Evolutionary conservation across 2,113 vertebrate species (phyloP), one percentile per base, ranked within the genome.

Genomic region (Apteryx mantelli): DNA sequence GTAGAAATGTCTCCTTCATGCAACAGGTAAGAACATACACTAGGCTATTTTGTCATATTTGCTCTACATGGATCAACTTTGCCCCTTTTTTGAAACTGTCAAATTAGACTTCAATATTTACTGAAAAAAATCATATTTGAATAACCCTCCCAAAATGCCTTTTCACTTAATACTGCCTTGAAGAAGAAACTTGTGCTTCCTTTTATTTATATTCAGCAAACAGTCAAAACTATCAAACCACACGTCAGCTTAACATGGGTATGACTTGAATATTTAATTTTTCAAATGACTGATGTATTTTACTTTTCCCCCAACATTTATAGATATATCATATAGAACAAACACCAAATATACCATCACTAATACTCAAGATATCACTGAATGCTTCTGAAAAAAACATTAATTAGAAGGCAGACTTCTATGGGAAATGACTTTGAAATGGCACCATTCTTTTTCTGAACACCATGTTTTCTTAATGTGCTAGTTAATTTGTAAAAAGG

Each of bases 1-100:
- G 98, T 98, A 98, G 98, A 98, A 99, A 98, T 97, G 98, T 96
- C 96, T 99, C 98, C 98, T 98, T 98, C 98, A 99, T 99, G 98
- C 98, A 99, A 98, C 98, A 98, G 98, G 98, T 97, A 97, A 94
- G 97, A 98, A 98, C 98, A 98, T 98, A 98, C 98, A 97, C 98
- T 98, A 98, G 98, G 97, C 98, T 98, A 98, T 98, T 98, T 97
- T 95, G 96, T 98, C 98, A 97, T 97, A 98, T 97, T 98, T 98
- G 97, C 97, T 98, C 98, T 99, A 98, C 89, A 96, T 97, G 98
- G 97, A 97, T 97, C 78, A 90, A 83, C 94, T 97, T 74, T 91
- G 95, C 97, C 96, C 96, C 94, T 82, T 94, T 70, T 91, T 83
- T 90, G 61, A 97, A 97, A 97, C 94, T 96, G 94, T 97, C 97